These are phyloP conservation scores for Anarsia innoxiella DNA, from an alignment of 2,888 invertebrate species.

Conservation along the genomic window DNA sequence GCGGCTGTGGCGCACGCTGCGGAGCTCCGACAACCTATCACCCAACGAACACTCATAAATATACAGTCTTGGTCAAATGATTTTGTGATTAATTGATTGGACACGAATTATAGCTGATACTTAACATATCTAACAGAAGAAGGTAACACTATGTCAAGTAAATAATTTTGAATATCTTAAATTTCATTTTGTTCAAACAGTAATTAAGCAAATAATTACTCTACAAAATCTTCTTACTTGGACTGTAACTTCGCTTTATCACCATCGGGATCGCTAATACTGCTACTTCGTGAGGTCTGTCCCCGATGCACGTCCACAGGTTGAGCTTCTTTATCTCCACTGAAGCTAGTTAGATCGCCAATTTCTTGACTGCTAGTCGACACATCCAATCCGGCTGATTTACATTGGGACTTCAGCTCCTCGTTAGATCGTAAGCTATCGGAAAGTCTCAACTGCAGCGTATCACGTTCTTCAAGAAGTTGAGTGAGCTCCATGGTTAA, in stretches of 20 bases:
- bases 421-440: constrained; percentile 86
- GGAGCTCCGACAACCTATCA: constrained; percentile 81
- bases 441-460: constrained; percentile 86
- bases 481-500: constrained; percentile 88
- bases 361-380: constrained; percentile 41
- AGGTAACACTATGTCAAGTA: no score
- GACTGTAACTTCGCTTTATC: constrained; percentile 65
- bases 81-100: no score
- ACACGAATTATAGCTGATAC: no score
- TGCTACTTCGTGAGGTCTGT: constrained; percentile 56
- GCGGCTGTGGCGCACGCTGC: constrained; percentile 82
- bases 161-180: no score
- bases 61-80: no score
- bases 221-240: no score
- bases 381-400: constrained; percentile 37
- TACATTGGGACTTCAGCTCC: constrained; percentile 47
- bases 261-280: constrained; percentile 54
- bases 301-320: constrained; percentile 54
- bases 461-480: constrained; percentile 89
- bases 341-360: constrained; percentile 42
- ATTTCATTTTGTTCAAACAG: no score
- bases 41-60: not conserved
- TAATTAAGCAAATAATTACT: no score
- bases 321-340: constrained; percentile 41
- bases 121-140: no score